These are phyloP conservation scores for Pterocles burchelli DNA, from an alignment of 2,113 vertebrate genomes.

Conservation along the genomic window DNA sequence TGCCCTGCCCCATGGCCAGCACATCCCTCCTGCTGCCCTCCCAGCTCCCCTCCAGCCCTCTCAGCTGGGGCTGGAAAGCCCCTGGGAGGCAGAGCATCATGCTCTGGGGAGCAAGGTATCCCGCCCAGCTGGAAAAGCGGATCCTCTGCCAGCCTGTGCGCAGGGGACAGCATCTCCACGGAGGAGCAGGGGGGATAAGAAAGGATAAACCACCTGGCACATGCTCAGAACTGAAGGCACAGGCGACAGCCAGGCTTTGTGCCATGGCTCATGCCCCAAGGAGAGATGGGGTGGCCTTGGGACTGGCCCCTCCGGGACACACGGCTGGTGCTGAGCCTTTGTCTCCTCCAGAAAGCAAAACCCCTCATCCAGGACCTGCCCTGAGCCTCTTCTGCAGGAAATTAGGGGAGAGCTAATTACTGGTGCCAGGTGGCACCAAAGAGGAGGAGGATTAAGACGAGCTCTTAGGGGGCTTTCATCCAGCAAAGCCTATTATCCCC, in stretches of 20 bases:
- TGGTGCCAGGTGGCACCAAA: neutral
- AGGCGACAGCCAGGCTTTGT: neutral
- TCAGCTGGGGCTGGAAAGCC: neutral
- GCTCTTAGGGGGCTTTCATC: neutral
- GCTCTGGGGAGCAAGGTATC: neutral
- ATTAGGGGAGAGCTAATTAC: neutral
- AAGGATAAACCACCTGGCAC: neutral
- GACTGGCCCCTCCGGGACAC: neutral
- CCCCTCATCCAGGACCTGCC: neutral
- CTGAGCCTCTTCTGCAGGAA: neutral
- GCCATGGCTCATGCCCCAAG: neutral
- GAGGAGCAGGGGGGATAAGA: neutral
- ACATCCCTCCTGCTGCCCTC: neutral
- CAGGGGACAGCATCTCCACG: neutral
- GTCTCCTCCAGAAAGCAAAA: neutral
- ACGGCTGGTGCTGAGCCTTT: neutral
- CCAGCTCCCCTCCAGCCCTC: neutral
- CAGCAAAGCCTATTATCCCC: constrained; percentile 42
- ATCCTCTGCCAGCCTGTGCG: accelerated
- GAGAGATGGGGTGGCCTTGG: neutral
- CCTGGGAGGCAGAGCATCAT: neutral
- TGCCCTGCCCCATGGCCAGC: neutral
- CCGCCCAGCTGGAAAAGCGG: neutral
- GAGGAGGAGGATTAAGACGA: constrained; percentile 10
- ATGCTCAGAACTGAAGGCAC: neutral